phyloP scores from a whole-genome alignment of 1,140 invertebrate genomes.

The Drosophila simulans region DNA sequence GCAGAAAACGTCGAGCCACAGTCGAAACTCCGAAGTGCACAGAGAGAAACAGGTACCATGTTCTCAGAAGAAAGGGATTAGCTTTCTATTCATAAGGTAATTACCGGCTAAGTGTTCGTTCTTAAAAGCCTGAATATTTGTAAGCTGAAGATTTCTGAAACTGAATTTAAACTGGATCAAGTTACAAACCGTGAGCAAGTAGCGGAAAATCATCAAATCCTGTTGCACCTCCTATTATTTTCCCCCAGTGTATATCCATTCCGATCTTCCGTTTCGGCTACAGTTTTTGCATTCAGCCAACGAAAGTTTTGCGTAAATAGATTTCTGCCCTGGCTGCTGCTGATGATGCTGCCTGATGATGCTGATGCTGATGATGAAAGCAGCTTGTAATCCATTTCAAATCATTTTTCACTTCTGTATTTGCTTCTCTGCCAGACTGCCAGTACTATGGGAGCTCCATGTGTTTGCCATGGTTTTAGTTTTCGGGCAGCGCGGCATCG shows the following conservation, averaged over 20 bases:
- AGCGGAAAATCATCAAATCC: no score
- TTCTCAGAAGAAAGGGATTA: no score
- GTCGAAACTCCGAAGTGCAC: constrained; percentile 19
- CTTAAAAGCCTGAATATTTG: no score
- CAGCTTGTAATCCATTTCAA: constrained; percentile 81
- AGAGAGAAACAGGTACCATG: not conserved
- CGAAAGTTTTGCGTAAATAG: constrained; percentile 78
- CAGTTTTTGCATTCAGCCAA: constrained; percentile 67
- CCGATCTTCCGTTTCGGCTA: constrained; percentile 31
- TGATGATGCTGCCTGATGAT: constrained; percentile 43
- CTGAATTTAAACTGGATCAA: not conserved
- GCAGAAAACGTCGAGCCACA: constrained; percentile 70
- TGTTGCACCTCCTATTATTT: not conserved
- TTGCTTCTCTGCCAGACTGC: constrained; percentile 29
- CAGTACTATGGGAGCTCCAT: constrained; percentile 9
- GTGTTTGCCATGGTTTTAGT: constrained; percentile 63
- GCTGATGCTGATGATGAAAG: constrained; percentile 61
- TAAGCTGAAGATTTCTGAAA: not conserved
- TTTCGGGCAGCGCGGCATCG: constrained; percentile 53
- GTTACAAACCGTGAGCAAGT: no score
- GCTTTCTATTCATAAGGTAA: no score
- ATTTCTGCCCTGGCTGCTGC: constrained; percentile 54
- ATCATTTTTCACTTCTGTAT: constrained; percentile 80
- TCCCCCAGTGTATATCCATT: constrained; percentile 1
- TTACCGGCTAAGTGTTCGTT: no score